Evolutionary conservation across 2,888 invertebrate species (phyloP), one percentile per base, ranked within the genome.

Genomic region (Amiota mariae): DNA sequence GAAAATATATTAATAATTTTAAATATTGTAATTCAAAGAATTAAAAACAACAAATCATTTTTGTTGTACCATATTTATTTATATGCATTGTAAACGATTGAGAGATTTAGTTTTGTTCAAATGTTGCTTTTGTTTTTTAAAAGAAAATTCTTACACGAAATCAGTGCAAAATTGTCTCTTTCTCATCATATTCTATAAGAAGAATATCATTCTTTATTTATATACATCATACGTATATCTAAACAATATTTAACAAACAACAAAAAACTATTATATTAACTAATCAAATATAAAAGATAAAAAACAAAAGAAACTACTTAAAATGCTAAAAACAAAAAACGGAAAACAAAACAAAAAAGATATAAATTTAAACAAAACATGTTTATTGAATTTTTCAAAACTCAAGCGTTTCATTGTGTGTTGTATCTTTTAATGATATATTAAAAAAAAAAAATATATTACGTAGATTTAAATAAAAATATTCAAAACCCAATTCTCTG

Each of bases 391-490:
- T 59, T 68, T 68, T 61, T 46, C 12, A 72, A 77, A 75, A 71
- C 78, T 77, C 79, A 80, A 79, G 82, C 78, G 82, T 84, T 85
- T 84, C 82, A 84, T 77, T 80, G 82, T 83, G 85, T 85, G 83
- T 85, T 79, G 85, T 83, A 75, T 76, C 68, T 77, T 78, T 12
- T 72, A 76, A 68, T 70, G 46, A 47, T 57, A 68, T 61, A 36
- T 36, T 24, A 24, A 24, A 24, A 24, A 24, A 24, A 24, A 24
- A 24, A 24, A 1, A 24, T 2, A 24, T 2, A 24, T 2, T 36
- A 36, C 6, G 36, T 36, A 36, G 36, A 36, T 36, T 36, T 36
- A 36, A 36, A 2, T 36, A 36, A 4, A 4, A 36, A 2, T 36
- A 36, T 36, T 36, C 36, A 68, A 66, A 71, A 74, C n/a, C 71